Conservation (phyloP, 37 sponge, comb jelly and placozoan species). For the Tethya wilhelma region DNA sequence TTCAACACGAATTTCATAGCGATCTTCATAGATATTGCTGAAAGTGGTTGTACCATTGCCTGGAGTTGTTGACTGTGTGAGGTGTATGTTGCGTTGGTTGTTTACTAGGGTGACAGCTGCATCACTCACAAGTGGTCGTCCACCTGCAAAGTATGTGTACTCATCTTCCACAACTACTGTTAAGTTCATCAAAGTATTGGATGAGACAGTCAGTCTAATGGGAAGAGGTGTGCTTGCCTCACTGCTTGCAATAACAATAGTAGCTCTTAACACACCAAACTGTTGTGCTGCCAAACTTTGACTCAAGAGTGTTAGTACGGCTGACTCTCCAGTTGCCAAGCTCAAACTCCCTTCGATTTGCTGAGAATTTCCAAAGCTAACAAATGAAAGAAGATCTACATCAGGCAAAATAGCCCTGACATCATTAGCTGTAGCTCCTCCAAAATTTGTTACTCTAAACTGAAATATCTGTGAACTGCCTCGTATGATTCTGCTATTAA, state of each 20-base stretch:
- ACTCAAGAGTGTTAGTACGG: conserved; percentile 8
- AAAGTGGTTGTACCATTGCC: conserved; percentile 31
- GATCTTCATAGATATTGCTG: conserved; percentile 34
- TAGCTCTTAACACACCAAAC: conserved; percentile 21
- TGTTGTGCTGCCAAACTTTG: background rate
- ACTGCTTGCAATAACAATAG: conserved; percentile 7
- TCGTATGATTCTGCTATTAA: conserved; percentile 18
- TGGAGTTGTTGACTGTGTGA: conserved; percentile 2
- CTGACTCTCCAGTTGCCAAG: conserved; percentile 29
- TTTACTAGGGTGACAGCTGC: conserved; percentile 23
- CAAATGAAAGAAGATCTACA: conserved; percentile 15
- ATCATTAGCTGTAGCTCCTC: conserved; percentile 12
- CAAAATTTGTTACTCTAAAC: conserved; percentile 39
- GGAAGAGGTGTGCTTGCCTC: conserved; percentile 13
- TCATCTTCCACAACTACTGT: conserved; percentile 45
- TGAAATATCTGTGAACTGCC: conserved; percentile 19
- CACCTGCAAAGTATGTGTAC: conserved; percentile 50
- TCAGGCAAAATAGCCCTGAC: conserved; percentile 23
- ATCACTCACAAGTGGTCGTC: conserved; percentile 30
- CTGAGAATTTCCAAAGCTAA: conserved; percentile 26
- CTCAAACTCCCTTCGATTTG: conserved; percentile 17
- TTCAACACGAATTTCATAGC: conserved; percentile 27
- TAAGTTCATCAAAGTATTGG: conserved; percentile 28
- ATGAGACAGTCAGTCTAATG: conserved; percentile 21
- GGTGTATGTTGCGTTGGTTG: conserved; percentile 9